Conservation (phyloP, 2,797 vertebrate genomes). For the Poecilia velifera region DNA sequence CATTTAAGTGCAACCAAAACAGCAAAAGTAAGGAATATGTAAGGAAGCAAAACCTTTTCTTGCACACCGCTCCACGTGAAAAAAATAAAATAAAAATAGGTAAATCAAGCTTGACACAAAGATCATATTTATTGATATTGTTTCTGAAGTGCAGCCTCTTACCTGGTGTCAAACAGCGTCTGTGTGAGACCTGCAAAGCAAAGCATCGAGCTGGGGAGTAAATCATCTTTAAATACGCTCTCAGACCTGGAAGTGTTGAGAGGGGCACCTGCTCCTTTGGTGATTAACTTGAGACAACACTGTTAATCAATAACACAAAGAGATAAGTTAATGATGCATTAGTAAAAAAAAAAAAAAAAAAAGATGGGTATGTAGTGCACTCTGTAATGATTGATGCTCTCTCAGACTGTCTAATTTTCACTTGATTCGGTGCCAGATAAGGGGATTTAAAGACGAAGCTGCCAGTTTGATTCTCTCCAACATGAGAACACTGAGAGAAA, state of each 20-base stretch:
- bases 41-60: not conserved
- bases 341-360: not conserved
- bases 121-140: conserved; percentile 1
- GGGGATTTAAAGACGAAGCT: conserved; percentile 19
- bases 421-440: conserved; percentile 39
- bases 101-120: not conserved
- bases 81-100: not conserved
- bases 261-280: conserved; percentile 33
- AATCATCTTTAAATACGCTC: conserved; percentile 57
- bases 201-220: conserved; percentile 13
- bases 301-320: conserved; percentile 64
- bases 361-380: conserved; percentile 17
- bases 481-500: conserved; percentile 37
- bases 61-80: not conserved
- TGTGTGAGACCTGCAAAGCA: conserved; percentile 3
- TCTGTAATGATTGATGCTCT: conserved; percentile 47
- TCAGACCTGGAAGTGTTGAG: conserved; percentile 28
- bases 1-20: not conserved
- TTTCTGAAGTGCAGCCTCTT: conserved; percentile 31
- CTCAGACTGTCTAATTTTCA: conserved; percentile 35
- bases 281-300: conserved; percentile 51
- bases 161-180: conserved; percentile 46
- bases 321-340: conserved; percentile 42
- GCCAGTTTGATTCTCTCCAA: conserved; percentile 33
- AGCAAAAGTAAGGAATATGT: not conserved